Evolutionary conservation across 2,888 invertebrate species (phyloP), one percentile per base, ranked within the genome.

Genomic region (Cecidostiba fungosa): DNA sequence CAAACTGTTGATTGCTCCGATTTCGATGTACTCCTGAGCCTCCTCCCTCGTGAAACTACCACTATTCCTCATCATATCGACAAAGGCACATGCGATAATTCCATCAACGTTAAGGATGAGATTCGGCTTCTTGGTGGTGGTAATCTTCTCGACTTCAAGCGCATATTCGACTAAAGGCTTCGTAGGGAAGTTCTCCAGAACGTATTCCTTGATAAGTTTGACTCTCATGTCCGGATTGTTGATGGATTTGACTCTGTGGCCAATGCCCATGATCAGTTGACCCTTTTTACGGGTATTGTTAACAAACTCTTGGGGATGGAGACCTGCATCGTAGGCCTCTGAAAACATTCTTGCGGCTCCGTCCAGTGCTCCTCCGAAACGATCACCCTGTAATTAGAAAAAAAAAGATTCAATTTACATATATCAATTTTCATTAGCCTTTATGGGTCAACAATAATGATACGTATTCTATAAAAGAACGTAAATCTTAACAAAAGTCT

Each of bases 121-220:
- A 95, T 99, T 99, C n/a, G 99, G 99, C 94, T 99, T 99, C 95
- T 99, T 99, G 90, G 98, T 97, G 3, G 99, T 99, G 29, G 99
- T 99, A 91, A 99, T 98, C 92, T 99, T 99, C 92, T 99, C 99
- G 54, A 99, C 99, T 94, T 99, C 98, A 16, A 99, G 94, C 0
- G 99, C 99, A 94, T 99, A 99, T 87, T 97, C 95, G 16, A 99
- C 95, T n/a, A 99, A 95, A 0, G 99, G 99, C 89, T 97, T 98
- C 3, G 97, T 95, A 1, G 99, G 99, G 95, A 99, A 99, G 92
- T 98, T 96, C 85, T 98, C 96, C 94, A 98, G 95, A 29, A 99
- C 99, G 94, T 97, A 99, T 90, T 99, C 98, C 92, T 99, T 99
- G 89, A 99, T 96, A 88, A 99, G 98, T 91, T 98, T 98, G 2